phyloP scores from a whole-genome alignment of 2,113 vertebrate species.

The Triplophysa siluroides region DNA sequence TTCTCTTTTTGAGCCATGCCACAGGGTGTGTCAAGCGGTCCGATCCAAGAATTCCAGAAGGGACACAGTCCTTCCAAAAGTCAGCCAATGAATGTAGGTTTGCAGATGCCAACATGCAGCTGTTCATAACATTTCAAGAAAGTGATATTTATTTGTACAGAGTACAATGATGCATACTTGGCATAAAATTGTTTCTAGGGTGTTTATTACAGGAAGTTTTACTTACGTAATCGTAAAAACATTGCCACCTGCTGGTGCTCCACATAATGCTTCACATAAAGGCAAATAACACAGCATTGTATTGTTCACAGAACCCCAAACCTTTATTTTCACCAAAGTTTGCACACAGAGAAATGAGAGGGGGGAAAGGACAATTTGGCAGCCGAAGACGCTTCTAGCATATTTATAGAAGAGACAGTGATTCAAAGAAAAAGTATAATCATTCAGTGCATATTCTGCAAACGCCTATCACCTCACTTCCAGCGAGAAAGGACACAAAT shows the following conservation, averaged over 20 bases:
- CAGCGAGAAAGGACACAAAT: conserved; percentile 62
- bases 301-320: conserved; percentile 75
- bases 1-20: no score
- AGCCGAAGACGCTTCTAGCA: conserved; percentile 74
- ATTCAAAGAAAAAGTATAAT: conserved; percentile 43
- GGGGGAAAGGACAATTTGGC: conserved; percentile 64
- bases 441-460: conserved; percentile 66
- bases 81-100: no score
- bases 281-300: conserved; percentile 55
- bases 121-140: no score
- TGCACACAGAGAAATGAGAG: conserved; percentile 77
- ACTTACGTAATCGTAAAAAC: neutral
- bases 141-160: no score
- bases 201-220: neutral
- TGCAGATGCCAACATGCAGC: no score
- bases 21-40: no score
- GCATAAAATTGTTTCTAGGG: no score
- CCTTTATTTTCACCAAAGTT: conserved; percentile 74
- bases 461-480: conserved; percentile 59
- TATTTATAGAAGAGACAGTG: conserved; percentile 65
- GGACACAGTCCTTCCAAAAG: no score
- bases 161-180: no score
- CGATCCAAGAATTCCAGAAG: no score
- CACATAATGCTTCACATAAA: neutral
- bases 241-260: neutral